phyloP scores from a whole-genome alignment of 2,888 invertebrate species.

The Amaurobius ferox region DNA sequence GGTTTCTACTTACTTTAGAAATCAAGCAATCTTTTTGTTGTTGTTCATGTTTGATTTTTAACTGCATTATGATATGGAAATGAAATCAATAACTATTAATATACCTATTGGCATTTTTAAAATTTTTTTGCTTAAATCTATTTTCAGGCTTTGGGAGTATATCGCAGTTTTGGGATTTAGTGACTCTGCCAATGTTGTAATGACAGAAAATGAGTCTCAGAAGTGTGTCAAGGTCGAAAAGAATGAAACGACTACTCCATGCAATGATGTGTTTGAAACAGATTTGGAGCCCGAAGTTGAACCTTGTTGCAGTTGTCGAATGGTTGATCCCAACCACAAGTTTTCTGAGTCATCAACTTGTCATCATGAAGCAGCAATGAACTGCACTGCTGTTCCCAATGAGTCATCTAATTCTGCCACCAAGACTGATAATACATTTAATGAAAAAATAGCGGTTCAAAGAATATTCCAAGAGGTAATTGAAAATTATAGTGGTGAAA shows the following conservation, averaged over 20 bases:
- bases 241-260: background rate
- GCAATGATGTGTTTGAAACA: background rate
- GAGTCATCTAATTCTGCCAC: too few relatives aligned
- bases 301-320: background rate
- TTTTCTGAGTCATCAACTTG: background rate
- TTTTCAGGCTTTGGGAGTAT: conserved; percentile 47
- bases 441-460: background rate
- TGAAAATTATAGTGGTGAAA: background rate
- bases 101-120: too few relatives aligned
- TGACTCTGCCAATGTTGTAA: conserved; percentile 15
- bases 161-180: conserved; percentile 24
- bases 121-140: too few relatives aligned
- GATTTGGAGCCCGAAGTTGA: background rate
- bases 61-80: too few relatives aligned
- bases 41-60: too few relatives aligned
- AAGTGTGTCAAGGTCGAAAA: background rate
- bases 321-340: background rate
- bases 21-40: too few relatives aligned
- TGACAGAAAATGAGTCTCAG: conserved; percentile 18
- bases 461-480: background rate
- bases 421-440: background rate
- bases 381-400: background rate
- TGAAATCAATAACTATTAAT: too few relatives aligned
- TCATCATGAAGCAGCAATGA: background rate
- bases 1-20: too few relatives aligned